Evolutionary conservation across 1,140 invertebrate species (phyloP).

Genomic region (Protaetia brevitarsis): DNA sequence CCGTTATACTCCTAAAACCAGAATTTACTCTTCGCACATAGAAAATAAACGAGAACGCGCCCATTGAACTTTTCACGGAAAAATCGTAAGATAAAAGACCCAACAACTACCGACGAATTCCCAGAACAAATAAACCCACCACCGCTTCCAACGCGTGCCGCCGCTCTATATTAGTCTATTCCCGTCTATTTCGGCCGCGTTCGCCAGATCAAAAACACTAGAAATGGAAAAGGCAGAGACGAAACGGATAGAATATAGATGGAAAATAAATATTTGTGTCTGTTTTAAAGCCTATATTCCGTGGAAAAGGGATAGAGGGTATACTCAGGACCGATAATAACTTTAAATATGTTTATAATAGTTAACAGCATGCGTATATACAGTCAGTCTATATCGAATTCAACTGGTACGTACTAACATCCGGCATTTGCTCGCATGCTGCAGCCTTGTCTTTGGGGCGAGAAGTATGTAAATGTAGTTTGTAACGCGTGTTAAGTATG

Average conservation of each 20-base stretch:
- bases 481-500: too few species aligned
- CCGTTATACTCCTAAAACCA: too few species aligned
- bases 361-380: conserved; percentile 1
- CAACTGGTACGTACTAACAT: background rate
- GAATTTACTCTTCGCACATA: background rate
- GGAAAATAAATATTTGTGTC: conserved; percentile 10
- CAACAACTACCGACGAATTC: background rate
- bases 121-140: background rate
- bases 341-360: background rate
- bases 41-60: background rate
- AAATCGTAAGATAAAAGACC: background rate
- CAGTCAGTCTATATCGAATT: background rate
- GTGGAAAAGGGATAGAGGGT: background rate
- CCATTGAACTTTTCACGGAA: background rate
- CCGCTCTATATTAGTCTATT: background rate
- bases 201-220: background rate
- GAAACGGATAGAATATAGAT: background rate
- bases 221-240: background rate
- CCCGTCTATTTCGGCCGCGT: background rate
- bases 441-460: background rate
- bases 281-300: background rate
- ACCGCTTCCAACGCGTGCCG: background rate
- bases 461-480: too few species aligned
- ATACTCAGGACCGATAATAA: background rate
- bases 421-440: conserved; percentile 6